A percentile compares a stretch with the other conserved stretches of the same genome.
phyloP scores from a whole-genome alignment of 1,140 invertebrate species.

The Dysdera silvatica region DNA sequence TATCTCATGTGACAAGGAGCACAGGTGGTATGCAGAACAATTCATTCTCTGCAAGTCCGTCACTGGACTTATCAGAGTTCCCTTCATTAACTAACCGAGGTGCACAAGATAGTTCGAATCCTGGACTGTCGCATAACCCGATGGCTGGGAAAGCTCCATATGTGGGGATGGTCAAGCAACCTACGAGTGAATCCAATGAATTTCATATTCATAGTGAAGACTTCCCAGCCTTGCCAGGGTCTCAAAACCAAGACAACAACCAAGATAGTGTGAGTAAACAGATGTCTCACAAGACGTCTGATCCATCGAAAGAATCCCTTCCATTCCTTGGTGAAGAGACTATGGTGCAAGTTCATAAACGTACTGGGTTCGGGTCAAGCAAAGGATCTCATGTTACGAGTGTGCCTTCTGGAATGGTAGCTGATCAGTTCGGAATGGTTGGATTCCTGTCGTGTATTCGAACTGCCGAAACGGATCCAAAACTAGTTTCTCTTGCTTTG shows the following conservation, averaged over 20 bases:
- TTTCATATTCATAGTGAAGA: constrained; percentile 98
- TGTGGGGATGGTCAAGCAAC: constrained; percentile 92
- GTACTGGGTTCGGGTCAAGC: constrained; percentile 1
- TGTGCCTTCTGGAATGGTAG: constrained; percentile 96
- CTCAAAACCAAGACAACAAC: constrained; percentile 43
- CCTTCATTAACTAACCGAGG: constrained; percentile 75
- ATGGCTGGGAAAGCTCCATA: constrained; percentile 47
- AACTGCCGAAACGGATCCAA: constrained; percentile 92
- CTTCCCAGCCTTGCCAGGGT: constrained; percentile 87
- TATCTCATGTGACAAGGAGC: constrained; percentile 14
- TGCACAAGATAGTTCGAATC: constrained; percentile 54
- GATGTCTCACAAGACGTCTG: no score
- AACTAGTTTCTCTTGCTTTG: constrained; percentile 86
- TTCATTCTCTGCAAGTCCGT: constrained; percentile 33
- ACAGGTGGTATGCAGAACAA: constrained; percentile 18
- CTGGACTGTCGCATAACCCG: constrained; percentile 55
- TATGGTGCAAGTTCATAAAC: not conserved
- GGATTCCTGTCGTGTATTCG: constrained; percentile 94
- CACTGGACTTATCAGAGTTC: constrained; percentile 80
- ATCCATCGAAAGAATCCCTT: no score
- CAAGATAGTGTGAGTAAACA: constrained; percentile 31
- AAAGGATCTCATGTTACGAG: constrained; percentile 90
- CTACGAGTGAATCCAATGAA: constrained; percentile 68
- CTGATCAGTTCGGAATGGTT: constrained; percentile 98
- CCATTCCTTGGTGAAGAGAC: no score